Evolutionary conservation across 2,113 vertebrate genomes (phyloP).

Genomic region (Saccopteryx leptura): DNA sequence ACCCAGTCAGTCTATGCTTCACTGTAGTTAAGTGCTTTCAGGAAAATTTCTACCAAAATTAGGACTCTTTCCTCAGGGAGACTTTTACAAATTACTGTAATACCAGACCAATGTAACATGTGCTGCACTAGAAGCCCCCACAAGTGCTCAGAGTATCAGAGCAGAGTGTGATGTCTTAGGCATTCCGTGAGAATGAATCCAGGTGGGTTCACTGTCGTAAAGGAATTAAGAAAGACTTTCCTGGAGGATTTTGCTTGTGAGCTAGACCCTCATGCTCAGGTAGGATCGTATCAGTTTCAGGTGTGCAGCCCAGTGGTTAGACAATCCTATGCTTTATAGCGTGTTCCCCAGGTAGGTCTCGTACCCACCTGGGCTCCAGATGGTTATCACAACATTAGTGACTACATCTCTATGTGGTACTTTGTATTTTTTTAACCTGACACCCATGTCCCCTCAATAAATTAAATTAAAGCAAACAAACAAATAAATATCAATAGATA

Average conservation of each 20-base stretch:
- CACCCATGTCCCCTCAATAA: no score
- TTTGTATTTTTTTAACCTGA: no score
- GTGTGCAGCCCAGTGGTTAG: no score
- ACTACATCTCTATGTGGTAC: no score
- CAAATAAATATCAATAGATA: neutral
- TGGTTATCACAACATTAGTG: no score
- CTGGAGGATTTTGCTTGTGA: neutral
- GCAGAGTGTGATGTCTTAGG: fast-evolving
- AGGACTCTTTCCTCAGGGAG: neutral
- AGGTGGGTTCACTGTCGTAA: neutral
- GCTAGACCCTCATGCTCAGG: neutral
- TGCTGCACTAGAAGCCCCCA: fast-evolving
- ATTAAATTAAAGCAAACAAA: no score
- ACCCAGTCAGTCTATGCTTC: neutral
- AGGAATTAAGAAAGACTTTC: no score
- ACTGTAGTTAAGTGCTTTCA: neutral
- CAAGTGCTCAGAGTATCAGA: fast-evolving
- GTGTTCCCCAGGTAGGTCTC: no score
- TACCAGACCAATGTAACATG: neutral
- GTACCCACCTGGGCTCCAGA: no score
- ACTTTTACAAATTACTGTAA: neutral
- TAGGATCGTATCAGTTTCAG: neutral
- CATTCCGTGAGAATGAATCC: fast-evolving
- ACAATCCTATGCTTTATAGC: no score
- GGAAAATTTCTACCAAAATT: neutral